phyloP scores from a whole-genome alignment of 2,888 invertebrate species.

The Erynnis tages region DNA sequence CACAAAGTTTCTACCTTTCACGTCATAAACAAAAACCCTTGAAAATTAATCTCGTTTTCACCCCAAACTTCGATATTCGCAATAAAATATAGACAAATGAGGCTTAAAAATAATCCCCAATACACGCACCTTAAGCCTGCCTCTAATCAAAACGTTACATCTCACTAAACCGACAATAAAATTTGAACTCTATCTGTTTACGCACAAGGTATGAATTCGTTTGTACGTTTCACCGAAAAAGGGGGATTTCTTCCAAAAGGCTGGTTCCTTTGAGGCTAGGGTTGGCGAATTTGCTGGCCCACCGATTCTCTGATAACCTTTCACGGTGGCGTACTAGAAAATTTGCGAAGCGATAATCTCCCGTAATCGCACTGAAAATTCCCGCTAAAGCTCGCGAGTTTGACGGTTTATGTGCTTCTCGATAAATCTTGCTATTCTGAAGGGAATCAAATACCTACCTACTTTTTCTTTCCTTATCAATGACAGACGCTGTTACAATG shows the following conservation, averaged over 20 bases:
- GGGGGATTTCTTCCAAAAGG: constrained; percentile 24
- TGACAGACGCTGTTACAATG: no score
- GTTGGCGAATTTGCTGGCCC: constrained; percentile 18
- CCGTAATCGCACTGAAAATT: constrained; percentile 8
- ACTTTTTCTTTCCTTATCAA: no score
- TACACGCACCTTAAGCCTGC: constrained; percentile 1
- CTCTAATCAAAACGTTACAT: not conserved
- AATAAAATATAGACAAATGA: constrained; percentile 16
- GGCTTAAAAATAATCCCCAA: constrained; percentile 20
- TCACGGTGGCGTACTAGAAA: constrained; percentile 1
- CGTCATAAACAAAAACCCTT: not conserved
- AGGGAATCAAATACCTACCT: no score
- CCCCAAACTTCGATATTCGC: not conserved
- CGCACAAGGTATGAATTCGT: not conserved
- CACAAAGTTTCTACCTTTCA: not conserved
- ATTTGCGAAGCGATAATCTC: constrained; percentile 18
- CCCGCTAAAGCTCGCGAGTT: no score
- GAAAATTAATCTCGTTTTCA: not conserved
- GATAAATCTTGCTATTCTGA: no score
- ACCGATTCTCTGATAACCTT: constrained; percentile 22
- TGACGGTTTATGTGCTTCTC: no score
- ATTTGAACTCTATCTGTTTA: not conserved
- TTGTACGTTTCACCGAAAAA: not conserved
- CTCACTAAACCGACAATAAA: not conserved
- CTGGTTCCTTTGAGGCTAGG: constrained; percentile 22